Evolutionary conservation across 2,888 invertebrate genomes (phyloP), one percentile per base, ranked within the genome.

Genomic region (Macrostomum cliftonense): DNA sequence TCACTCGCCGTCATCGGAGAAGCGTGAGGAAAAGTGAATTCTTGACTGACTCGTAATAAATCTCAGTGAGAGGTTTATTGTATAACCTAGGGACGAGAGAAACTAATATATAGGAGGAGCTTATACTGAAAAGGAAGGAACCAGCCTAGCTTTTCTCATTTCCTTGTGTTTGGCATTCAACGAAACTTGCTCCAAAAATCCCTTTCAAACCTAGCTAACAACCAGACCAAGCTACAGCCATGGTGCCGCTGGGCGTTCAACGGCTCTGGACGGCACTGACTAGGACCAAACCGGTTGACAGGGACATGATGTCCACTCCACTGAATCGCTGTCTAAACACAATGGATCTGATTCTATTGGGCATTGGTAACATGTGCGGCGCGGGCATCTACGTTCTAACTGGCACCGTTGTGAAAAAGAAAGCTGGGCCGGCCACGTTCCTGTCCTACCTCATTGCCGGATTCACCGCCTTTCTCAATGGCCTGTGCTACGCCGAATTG

Each of bases 371-470:
- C 57, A 91, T 89, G 88, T 85, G 88, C 46, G 91, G 91, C 50
- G 89, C 89, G 5, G 91, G 91, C 54, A 89, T 93, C 83, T 91
- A 91, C 71, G 77, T 91, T 51, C 86, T 91, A n/a, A 81, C 87
- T 16, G 89, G 88, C 28, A 83, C 87, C 80, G 88, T 88, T 53
- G 86, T 87, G 51, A 79, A 77, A 68, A 83, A 78, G 66, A 45
- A 49, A 60, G 83, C 88, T 0, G 89, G 89, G 0, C 89, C 89
- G 0, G 84, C 86, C 0, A 86, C 88, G 1, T 81, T 82, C 7
- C 62, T 89, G 19, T 71, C 72, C 5, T 74, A 81, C 60, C 65
- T 81, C 1, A 80, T 88, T 43, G 85, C 86, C 9, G 87, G 84
- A 2, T 70, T 88, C 1, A 70, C 83, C 37, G 83, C 84, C 0